These are phyloP conservation scores for Aleadryas rufinucha DNA, from an alignment of 2,113 vertebrate species.

Conservation along the genomic window DNA sequence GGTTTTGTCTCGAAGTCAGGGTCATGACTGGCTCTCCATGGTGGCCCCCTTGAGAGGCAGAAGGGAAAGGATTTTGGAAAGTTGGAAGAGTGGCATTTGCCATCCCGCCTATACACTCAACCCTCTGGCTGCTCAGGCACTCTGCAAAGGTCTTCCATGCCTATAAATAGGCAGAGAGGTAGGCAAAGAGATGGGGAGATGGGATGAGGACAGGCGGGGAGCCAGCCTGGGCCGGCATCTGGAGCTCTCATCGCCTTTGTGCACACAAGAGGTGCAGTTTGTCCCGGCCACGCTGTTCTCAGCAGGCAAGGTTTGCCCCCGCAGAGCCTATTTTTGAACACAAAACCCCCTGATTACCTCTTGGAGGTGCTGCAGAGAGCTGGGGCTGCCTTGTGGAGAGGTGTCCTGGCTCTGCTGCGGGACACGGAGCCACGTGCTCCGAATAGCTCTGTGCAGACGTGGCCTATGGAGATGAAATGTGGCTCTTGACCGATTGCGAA, in stretches of 20 bases:
- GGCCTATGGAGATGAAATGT: constrained; percentile 27
- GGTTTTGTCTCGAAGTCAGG: background rate
- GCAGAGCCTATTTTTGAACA: constrained; percentile 3
- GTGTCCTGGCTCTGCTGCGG: background rate
- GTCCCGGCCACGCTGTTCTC: background rate
- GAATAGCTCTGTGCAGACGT: constrained; percentile 8
- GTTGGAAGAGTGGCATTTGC: background rate
- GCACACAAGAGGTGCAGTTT: background rate
- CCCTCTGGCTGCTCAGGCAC: background rate
- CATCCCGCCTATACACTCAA: background rate
- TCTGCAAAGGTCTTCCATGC: constrained; percentile 21
- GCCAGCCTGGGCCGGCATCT: background rate
- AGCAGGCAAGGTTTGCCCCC: constrained; percentile 9
- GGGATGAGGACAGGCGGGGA: background rate
- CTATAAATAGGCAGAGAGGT: constrained; percentile 54
- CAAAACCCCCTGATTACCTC: background rate
- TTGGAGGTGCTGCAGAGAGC: background rate
- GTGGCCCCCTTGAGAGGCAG: background rate
- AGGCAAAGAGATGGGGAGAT: constrained; percentile 9
- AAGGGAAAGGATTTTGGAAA: background rate
- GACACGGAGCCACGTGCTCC: background rate
- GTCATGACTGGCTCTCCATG: fast-evolving
- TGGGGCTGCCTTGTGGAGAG: background rate
- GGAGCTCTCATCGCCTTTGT: background rate
- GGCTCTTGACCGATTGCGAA: constrained; percentile 55